phyloP scores from a whole-genome alignment of 2,797 vertebrate genomes.

The Brotula barbata region DNA sequence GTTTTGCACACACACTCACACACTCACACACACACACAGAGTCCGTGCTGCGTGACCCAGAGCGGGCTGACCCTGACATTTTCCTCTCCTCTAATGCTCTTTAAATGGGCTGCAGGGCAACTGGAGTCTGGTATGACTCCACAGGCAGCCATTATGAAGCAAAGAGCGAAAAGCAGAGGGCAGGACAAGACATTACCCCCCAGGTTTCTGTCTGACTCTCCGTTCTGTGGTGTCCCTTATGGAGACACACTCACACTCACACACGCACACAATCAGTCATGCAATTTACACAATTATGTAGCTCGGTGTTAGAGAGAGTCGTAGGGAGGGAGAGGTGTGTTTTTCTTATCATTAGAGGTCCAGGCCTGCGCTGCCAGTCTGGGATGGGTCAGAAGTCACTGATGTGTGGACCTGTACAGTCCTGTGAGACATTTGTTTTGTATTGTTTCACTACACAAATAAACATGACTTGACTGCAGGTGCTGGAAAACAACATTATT shows the following conservation, averaged over 20 bases:
- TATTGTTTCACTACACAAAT: too few relatives aligned
- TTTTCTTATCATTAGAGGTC: constrained; percentile 36
- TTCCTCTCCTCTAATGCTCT: constrained; percentile 62
- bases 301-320: constrained; percentile 11
- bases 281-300: constrained; percentile 33
- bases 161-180: constrained; percentile 51
- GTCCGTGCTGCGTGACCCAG: constrained; percentile 27
- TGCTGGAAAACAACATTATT: too few relatives aligned
- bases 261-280: constrained; percentile 2
- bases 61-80: constrained; percentile 53
- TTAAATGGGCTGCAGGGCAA: constrained; percentile 58
- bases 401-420: too few relatives aligned
- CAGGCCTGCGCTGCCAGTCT: too few relatives aligned
- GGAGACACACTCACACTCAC: background rate
- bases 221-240: background rate
- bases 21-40: background rate
- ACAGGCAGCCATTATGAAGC: constrained; percentile 54
- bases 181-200: constrained; percentile 40
- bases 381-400: too few relatives aligned
- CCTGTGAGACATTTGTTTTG: too few relatives aligned
- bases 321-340: background rate
- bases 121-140: constrained; percentile 45
- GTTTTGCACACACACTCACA: constrained; percentile 3
- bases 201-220: constrained; percentile 17
- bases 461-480: too few relatives aligned